A percentile compares a stretch with the other conserved stretches of the same genome.
These are phyloP conservation scores for Eupithecia vulgata DNA, from an alignment of 2,888 invertebrate species.

Conservation along the genomic window DNA sequence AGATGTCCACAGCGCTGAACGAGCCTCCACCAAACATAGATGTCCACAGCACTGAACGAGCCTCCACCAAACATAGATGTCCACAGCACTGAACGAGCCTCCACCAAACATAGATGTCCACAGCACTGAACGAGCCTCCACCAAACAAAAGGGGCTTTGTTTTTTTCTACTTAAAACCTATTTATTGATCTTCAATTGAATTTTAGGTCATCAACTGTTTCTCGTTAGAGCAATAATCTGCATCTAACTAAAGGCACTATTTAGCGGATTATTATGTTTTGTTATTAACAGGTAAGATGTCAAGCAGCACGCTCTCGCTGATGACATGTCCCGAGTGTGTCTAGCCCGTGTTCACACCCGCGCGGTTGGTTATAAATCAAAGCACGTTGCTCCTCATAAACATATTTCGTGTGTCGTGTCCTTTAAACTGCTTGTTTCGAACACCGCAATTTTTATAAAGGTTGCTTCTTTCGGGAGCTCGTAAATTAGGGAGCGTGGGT, in stretches of 20 bases:
- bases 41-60: no score
- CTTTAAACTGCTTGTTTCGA: constrained; percentile 69
- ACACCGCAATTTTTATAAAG: constrained; percentile 46
- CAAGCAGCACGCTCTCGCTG: constrained; percentile 19
- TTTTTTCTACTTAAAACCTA: no score
- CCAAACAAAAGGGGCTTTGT: no score
- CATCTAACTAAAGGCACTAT: not conserved
- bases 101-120: no score
- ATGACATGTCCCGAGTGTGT: not conserved
- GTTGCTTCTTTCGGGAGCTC: constrained; percentile 39
- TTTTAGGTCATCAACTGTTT: not conserved
- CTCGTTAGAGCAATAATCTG: no score
- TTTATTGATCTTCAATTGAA: not conserved
- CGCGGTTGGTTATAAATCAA: constrained; percentile 75
- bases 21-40: no score
- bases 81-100: no score
- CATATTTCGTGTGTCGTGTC: constrained; percentile 76
- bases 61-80: no score
- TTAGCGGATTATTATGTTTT: not conserved
- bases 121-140: no score
- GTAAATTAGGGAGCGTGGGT: constrained; percentile 26
- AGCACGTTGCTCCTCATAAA: constrained; percentile 77
- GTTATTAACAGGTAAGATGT: not conserved
- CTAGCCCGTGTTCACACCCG: constrained; percentile 55
- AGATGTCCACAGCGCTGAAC: no score